Evolutionary conservation across 2,888 invertebrate genomes (phyloP).

Genomic region (Ryuthela nishihirai): DNA sequence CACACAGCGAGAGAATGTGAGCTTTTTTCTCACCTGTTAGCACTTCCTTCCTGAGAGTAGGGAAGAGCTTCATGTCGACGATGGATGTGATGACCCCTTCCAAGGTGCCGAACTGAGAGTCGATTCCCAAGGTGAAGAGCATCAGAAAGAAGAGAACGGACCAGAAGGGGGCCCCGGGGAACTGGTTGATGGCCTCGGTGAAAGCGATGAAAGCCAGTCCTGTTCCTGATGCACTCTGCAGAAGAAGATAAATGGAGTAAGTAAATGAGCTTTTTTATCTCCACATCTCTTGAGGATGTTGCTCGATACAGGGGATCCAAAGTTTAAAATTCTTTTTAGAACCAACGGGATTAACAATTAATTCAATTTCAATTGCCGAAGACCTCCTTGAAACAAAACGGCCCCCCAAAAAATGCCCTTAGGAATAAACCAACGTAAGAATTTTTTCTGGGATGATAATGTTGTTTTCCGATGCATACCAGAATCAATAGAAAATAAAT

Average conservation of each 20-base stretch:
- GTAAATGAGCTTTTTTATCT: not conserved
- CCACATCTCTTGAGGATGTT: not conserved
- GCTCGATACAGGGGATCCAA: too few relatives aligned
- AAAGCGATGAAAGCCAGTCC: conserved; percentile 96
- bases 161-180: conserved; percentile 95
- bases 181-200: conserved; percentile 96
- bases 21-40: conserved; percentile 73
- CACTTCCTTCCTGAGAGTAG: conserved; percentile 82
- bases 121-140: conserved; percentile 93
- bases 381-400: too few relatives aligned
- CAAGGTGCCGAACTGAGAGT: conserved; percentile 92
- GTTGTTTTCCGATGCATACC: too few relatives aligned
- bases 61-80: conserved; percentile 91
- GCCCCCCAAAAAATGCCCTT: too few relatives aligned
- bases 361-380: too few relatives aligned
- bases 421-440: too few relatives aligned
- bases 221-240: conserved; percentile 90
- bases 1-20: too few relatives aligned
- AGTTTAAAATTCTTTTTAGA: too few relatives aligned
- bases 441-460: too few relatives aligned
- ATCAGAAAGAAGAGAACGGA: conserved; percentile 93
- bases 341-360: too few relatives aligned
- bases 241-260: not conserved
- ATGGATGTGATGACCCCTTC: conserved; percentile 95
- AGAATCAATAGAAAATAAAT: too few relatives aligned